These are phyloP conservation scores for Aptenodytes patagonicus DNA, from an alignment of 2,113 vertebrate genomes.

Conservation along the genomic window DNA sequence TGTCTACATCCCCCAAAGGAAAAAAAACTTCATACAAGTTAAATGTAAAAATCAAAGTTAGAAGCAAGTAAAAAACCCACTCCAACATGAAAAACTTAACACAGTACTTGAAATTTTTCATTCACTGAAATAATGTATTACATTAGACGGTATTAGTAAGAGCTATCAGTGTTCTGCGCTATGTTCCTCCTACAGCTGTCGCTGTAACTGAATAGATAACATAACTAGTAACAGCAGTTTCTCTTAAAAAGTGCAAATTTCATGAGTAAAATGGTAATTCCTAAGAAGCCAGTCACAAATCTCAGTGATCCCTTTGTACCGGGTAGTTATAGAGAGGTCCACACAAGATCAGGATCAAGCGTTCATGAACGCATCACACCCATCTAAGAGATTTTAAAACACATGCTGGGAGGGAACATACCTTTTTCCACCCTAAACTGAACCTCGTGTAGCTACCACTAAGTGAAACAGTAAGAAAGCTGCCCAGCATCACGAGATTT, in stretches of 20 bases:
- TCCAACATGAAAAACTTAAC: neutral
- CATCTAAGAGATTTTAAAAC: neutral
- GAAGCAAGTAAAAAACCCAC: neutral
- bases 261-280: neutral
- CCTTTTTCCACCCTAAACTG: neutral
- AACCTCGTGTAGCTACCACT: neutral
- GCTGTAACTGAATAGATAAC: neutral
- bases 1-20: neutral
- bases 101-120: neutral
- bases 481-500: neutral
- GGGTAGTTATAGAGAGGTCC: neutral
- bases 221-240: neutral
- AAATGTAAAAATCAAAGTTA: neutral
- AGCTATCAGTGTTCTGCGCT: neutral
- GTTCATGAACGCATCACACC: rapidly evolving
- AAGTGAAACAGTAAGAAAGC: neutral
- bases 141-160: neutral
- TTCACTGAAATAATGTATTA: neutral
- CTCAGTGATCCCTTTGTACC: neutral
- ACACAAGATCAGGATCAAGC: neutral
- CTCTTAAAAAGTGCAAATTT: neutral
- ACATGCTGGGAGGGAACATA: neutral
- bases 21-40: neutral
- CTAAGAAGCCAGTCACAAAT: neutral
- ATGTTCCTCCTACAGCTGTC: neutral